phyloP scores from a whole-genome alignment of 2,797 vertebrate species.

The Clarias laeviceps region DNA sequence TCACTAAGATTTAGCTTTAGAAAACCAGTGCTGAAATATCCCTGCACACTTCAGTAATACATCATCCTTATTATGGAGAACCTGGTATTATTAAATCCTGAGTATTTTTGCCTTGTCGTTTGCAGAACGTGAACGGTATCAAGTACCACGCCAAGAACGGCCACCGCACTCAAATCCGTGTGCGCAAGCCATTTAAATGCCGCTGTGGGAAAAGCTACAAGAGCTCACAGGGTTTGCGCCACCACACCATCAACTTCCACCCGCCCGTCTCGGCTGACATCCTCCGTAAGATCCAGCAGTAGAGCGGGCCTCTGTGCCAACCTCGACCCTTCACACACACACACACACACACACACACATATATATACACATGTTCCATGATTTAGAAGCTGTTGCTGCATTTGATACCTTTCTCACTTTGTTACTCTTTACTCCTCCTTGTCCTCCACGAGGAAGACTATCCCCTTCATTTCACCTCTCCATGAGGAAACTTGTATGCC shows the following conservation, averaged over 20 bases:
- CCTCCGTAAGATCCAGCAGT: constrained; percentile 97
- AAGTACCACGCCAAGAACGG: constrained; percentile 99
- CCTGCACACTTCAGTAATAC: neutral
- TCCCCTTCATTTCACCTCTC: constrained; percentile 27
- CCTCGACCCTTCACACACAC: constrained; percentile 25
- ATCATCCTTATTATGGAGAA: neutral
- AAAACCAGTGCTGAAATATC: neutral
- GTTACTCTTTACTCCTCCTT: constrained; percentile 29
- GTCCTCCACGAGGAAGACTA: constrained; percentile 34
- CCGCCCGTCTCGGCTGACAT: constrained; percentile 92
- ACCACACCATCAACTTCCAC: constrained; percentile 99
- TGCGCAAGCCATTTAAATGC: constrained; percentile 98
- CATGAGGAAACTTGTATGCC: constrained; percentile 30
- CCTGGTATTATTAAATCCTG: neutral
- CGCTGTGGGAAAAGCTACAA: constrained; percentile 99
- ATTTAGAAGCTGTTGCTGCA: constrained; percentile 33
- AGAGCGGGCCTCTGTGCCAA: constrained; percentile 73
- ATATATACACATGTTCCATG: constrained; percentile 8
- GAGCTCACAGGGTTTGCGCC: constrained; percentile 97
- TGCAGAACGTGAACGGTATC: constrained; percentile 97
- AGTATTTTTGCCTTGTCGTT: neutral
- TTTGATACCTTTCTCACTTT: constrained; percentile 19
- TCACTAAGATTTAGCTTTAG: neutral
- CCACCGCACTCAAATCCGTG: constrained; percentile 96
- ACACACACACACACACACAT: neutral